phyloP scores from a whole-genome alignment of 2,113 vertebrate genomes.

The Gallinago jamesoni region DNA sequence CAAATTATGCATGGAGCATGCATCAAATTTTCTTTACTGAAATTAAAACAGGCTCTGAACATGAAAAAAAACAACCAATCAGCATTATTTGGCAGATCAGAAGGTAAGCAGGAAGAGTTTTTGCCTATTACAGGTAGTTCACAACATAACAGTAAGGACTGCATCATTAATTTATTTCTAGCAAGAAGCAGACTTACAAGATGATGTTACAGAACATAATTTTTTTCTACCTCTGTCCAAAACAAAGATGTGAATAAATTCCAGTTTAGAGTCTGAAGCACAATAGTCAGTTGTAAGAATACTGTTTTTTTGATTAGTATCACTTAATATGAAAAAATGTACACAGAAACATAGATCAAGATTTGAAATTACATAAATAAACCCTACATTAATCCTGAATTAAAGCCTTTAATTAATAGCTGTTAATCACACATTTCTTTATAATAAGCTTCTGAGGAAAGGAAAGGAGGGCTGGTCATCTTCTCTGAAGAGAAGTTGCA shows the following conservation, averaged over 20 bases:
- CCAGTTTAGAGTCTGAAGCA: not conserved
- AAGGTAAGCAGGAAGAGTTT: not conserved
- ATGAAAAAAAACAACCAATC: not conserved
- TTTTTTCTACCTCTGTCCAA: not conserved
- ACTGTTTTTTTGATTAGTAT: not conserved
- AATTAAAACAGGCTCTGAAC: not conserved
- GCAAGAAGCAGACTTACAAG: not conserved
- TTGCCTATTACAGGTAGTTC: not conserved
- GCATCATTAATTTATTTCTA: not conserved
- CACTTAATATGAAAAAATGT: not conserved
- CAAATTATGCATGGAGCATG: not conserved
- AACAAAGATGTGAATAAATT: not conserved
- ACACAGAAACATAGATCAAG: not conserved
- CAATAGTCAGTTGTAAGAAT: rapidly evolving
- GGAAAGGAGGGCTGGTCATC: not conserved
- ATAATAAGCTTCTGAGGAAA: not conserved
- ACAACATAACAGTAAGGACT: rapidly evolving
- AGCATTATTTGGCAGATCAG: not conserved
- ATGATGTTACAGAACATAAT: not conserved
- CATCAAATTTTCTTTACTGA: not conserved
- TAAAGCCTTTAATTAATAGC: not conserved
- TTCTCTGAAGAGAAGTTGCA: not conserved
- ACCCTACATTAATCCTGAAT: not conserved
- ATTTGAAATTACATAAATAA: not conserved
- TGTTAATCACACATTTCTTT: not conserved